These are phyloP conservation scores for Alosa sapidissima DNA, from an alignment of 2,797 vertebrate species.

Conservation along the genomic window DNA sequence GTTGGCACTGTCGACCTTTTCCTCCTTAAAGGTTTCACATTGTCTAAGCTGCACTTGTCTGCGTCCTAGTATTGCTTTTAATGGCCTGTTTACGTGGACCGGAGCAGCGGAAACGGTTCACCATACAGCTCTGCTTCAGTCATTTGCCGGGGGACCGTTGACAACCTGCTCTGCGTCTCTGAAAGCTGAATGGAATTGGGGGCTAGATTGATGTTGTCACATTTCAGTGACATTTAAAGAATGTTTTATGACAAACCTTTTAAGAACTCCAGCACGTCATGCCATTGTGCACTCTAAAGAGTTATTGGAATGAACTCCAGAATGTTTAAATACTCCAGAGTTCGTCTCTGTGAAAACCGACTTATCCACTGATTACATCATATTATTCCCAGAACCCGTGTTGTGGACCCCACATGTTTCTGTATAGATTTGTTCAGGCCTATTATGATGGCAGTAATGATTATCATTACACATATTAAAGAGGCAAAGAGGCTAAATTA, in stretches of 20 bases:
- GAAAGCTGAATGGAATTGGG: background rate
- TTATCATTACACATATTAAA: conserved; percentile 26
- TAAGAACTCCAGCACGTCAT: conserved; percentile 29
- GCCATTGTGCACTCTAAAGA: background rate
- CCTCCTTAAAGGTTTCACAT: conserved; percentile 4
- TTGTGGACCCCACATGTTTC: background rate
- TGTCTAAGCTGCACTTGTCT: conserved; percentile 16
- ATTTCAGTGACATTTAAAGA: conserved; percentile 53
- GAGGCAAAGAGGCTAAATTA: background rate
- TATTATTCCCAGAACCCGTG: background rate
- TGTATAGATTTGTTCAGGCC: background rate
- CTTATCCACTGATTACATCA: background rate
- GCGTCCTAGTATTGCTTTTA: conserved; percentile 36
- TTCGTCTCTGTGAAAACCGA: background rate
- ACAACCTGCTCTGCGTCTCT: background rate
- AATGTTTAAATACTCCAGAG: background rate
- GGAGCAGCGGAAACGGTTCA: background rate
- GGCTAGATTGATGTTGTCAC: conserved; percentile 27
- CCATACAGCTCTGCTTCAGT: background rate
- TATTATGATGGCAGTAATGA: background rate
- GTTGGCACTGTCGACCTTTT: conserved; percentile 20
- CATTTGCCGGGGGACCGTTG: background rate
- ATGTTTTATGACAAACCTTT: conserved; percentile 52
- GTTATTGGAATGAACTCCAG: conserved; percentile 40
- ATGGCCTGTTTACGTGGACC: conserved; percentile 38